Evolutionary conservation across 2,797 vertebrate species (phyloP).

Genomic region (Galago senegalensis): DNA sequence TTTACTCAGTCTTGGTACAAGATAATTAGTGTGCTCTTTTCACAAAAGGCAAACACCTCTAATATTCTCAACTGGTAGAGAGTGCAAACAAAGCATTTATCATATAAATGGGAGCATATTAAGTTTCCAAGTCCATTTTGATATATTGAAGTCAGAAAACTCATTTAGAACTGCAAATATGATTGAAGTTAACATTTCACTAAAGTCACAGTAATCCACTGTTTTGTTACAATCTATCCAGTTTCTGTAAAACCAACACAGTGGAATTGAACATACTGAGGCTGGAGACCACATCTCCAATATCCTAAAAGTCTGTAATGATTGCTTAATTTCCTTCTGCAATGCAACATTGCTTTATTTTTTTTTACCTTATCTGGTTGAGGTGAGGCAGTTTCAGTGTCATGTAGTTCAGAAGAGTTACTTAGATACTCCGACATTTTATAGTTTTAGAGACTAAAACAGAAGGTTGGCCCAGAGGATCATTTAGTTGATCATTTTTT

Average conservation of each 20-base stretch:
- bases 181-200: neutral
- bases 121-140: neutral
- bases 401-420: neutral
- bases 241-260: neutral
- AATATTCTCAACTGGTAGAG: neutral
- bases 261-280: neutral
- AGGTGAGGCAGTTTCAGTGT: too few relatives aligned
- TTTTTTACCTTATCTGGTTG: neutral
- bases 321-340: neutral
- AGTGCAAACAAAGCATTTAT: neutral
- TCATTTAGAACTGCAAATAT: neutral
- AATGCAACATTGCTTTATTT: neutral
- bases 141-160: neutral
- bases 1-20: neutral
- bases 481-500: neutral
- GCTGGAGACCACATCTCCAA: neutral
- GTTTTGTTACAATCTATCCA: neutral
- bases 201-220: neutral
- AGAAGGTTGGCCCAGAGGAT: neutral
- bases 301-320: neutral
- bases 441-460: neutral
- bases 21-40: neutral
- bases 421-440: neutral
- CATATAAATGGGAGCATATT: neutral
- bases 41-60: neutral